phyloP scores from a whole-genome alignment of 2,113 vertebrate species.

The Bucco capensis region DNA sequence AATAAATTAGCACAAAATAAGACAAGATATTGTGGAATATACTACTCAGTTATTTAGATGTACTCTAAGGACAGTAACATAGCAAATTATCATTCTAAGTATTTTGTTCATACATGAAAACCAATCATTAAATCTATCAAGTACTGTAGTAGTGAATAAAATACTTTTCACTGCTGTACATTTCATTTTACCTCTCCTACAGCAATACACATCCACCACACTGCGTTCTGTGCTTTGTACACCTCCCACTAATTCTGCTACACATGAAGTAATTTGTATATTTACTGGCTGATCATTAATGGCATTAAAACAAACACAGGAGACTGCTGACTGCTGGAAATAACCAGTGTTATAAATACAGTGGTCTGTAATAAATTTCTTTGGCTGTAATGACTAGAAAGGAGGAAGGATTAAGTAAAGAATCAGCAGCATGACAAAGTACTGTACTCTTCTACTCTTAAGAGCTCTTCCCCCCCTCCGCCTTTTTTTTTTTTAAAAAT shows the following conservation, averaged over 20 bases:
- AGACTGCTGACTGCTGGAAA: not conserved
- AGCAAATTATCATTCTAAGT: not conserved
- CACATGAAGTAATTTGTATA: not conserved
- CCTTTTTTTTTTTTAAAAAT: not conserved
- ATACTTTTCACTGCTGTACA: not conserved
- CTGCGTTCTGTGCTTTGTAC: not conserved
- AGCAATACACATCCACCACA: not conserved
- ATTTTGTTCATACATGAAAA: not conserved
- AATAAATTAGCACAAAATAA: not conserved
- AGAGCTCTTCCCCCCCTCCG: not conserved
- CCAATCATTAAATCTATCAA: not conserved
- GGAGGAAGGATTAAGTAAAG: not conserved
- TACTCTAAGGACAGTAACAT: not conserved
- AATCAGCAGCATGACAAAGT: not conserved
- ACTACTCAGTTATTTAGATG: not conserved
- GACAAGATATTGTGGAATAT: not conserved
- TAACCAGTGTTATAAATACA: not conserved
- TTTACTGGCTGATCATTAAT: not conserved
- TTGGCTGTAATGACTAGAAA: not conserved
- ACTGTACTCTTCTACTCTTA: not conserved
- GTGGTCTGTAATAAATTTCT: not conserved
- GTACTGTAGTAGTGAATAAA: not conserved
- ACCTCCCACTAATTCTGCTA: not conserved
- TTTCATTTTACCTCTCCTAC: not conserved
- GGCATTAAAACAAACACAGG: not conserved